Base-by-base conservation (phyloP, 2,113 vertebrate species). In the Lynx canadensis region DNA sequence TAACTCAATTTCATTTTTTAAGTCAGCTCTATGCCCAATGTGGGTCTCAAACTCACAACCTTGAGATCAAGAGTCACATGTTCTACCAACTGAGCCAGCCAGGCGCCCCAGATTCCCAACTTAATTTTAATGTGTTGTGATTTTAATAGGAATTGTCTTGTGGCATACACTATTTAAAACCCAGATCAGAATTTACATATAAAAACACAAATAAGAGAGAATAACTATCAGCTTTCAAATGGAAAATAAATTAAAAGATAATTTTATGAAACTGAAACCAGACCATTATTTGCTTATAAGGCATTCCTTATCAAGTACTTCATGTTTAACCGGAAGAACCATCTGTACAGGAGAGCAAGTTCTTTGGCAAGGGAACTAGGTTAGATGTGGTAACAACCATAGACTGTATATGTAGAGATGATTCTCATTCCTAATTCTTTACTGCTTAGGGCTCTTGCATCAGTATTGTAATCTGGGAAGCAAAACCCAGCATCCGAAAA, bases 221-320 rank as follows among this genome's bases (percentile, higher is more conserved):
- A 29, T 33, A 85, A 52, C 31, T 69, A 76, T 79, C 76, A 87
- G 79, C 76, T 94, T 92, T 87, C 94, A 74, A 71, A 15, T 85
- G 94, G 94, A 96, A 96, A 91, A 95, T 89, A 74, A 65, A 95
- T 95, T 80, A 86, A 94, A 95, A 96, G 69, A 66, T 94, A 94
- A 83, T 97, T 80, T 96, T 87, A 45, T 95, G 97, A 97, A 97
- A 97, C 74, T 4, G 66, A 96, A 97, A 96, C 83, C 23, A 60
- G 29, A 57, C n/a, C 41, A 85, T 83, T 94, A 97, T 88, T 87
- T 98, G 96, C 92, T 94, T 36, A 45, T 11, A 48, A 65, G 41
- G 68, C 33, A 71, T 80, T 95, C 50, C 68, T 96, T 48, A 93
- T 36, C 89, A 83, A 21, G 48, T 23, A 19, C 38, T 41, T 94